Evolutionary conservation across 2,888 invertebrate genomes (phyloP), one percentile per base, ranked within the genome.

Genomic region (Phortica magna): DNA sequence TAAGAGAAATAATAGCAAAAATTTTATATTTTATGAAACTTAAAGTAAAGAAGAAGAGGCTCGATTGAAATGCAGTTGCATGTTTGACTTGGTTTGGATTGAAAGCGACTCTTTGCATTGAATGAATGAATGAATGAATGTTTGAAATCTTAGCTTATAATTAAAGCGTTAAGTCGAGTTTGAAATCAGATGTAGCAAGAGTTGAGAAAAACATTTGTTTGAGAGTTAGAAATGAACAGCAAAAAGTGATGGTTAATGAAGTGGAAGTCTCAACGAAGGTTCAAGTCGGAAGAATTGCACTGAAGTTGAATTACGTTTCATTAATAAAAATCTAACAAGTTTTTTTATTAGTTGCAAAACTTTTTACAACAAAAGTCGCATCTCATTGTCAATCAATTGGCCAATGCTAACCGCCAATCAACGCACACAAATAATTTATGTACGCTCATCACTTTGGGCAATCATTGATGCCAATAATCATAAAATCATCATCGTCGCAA

Each of bases 141-240:
- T 31, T 42, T 41, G 43, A 68, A 31, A 68, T 43, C 17, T 48
- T 31, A 42, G 53, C 39, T 12, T 71, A 55, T 71, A 71, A 71
- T 71, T 71, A 71, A 71, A 43, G 31, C 70, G 53, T 53, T 71
- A 55, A 71, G 55, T n/a, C 53, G 31, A 53, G 22, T 53, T 22
- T 71, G 70, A 71, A 71, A 55, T 71, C 53, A 22, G 31, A 22
- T 65, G 61, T 19, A 17, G 61, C 19, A 61, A 22, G 17, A 61
- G 17, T 31, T 31, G 31, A 31, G 31, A 31, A 31, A 31, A 31
- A 31, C 31, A 31, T 31, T 31, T 31, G 31, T 31, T 31, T 2
- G 31, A 31, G 31, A 31, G 14, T 14, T 48, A 48, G 48, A 48
- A 48, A 48, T 48, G 48, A 14, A 7, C 14, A 48, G 48, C 14